These are phyloP conservation scores for Andrena praecox DNA, from an alignment of 2,888 invertebrate genomes.

Conservation along the genomic window DNA sequence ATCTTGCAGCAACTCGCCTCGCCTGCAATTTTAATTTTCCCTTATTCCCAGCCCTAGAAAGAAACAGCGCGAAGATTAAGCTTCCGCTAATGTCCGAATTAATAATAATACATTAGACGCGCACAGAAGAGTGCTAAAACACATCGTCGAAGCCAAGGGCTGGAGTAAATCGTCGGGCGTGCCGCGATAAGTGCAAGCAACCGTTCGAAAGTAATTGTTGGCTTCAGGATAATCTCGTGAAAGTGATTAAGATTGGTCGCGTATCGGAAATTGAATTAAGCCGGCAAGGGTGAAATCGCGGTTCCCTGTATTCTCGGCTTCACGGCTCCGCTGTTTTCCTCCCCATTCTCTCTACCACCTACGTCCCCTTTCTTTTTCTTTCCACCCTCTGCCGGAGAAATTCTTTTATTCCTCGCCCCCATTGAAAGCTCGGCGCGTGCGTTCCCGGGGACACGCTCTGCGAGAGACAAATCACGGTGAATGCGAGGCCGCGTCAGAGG, in stretches of 20 bases:
- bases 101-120: no score
- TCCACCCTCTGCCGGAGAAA: neutral
- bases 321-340: neutral
- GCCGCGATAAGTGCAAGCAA: neutral
- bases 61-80: neutral
- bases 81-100: no score
- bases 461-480: neutral
- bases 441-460: neutral
- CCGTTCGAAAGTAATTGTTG: constrained; percentile 49
- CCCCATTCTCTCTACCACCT: neutral
- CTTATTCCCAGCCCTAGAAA: neutral
- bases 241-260: constrained; percentile 51
- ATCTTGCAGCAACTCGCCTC: neutral
- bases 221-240: constrained; percentile 49
- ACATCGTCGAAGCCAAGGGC: neutral
- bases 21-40: neutral
- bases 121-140: neutral
- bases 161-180: neutral
- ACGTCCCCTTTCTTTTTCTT: no score
- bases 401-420: constrained; percentile 4
- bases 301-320: constrained; percentile 12
- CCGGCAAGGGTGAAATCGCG: constrained; percentile 25
- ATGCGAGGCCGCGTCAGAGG: neutral
- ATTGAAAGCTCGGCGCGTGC: neutral
- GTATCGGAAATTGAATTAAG: constrained; percentile 56